Conservation (phyloP, 2,113 vertebrate species). For the Microtus montanus region DNA sequence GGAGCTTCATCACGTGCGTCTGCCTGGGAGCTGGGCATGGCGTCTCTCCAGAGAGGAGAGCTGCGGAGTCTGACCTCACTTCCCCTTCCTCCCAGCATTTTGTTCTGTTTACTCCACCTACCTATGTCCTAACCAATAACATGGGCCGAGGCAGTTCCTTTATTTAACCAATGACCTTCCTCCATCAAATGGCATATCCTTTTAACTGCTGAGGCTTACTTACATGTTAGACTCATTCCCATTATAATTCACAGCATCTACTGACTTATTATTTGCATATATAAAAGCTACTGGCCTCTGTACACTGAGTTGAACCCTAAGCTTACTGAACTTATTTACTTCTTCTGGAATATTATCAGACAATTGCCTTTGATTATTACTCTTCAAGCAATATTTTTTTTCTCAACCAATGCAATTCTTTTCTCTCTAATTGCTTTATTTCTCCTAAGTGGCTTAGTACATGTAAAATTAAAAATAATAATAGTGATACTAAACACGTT, state of each 20-base stretch:
- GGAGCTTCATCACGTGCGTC: too few relatives aligned
- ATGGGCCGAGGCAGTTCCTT: too few relatives aligned
- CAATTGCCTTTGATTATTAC: not conserved
- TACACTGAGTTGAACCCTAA: not conserved
- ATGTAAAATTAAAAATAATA: not conserved
- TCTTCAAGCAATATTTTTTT: not conserved
- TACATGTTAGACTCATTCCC: not conserved
- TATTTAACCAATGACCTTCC: too few relatives aligned
- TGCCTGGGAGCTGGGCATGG: too few relatives aligned
- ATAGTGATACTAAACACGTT: not conserved
- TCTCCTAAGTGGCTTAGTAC: not conserved
- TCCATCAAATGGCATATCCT: not conserved
- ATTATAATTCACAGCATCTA: not conserved
- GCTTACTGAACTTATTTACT: not conserved
- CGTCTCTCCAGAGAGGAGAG: too few relatives aligned
- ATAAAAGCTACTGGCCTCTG: not conserved
- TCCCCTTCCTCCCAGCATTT: too few relatives aligned
- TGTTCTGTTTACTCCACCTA: too few relatives aligned
- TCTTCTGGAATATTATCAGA: not conserved
- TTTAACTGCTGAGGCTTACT: not conserved
- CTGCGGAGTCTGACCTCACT: too few relatives aligned
- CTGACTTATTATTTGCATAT: not conserved
- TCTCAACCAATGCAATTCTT: not conserved
- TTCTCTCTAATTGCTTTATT: not conserved
- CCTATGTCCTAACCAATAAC: too few relatives aligned